Percentiles rank a stretch among this genome's conserved stretches.
These are phyloP conservation scores for Agapornis roseicollis DNA, from an alignment of 2,113 vertebrate species.

Conservation along the genomic window DNA sequence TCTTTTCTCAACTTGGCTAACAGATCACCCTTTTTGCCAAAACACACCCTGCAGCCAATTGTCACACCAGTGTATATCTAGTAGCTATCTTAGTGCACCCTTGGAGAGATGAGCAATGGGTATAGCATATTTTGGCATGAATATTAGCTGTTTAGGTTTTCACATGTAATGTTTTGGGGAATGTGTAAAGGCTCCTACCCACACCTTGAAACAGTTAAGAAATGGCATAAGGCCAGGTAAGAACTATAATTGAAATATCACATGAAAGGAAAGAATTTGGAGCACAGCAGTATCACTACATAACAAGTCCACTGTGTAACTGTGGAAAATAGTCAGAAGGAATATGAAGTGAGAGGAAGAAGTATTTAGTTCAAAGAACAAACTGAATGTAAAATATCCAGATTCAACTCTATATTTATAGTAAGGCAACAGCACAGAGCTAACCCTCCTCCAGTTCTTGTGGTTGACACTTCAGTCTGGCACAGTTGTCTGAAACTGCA, in stretches of 20 bases:
- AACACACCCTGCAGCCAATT: constrained; percentile 29
- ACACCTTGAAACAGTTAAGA: constrained; percentile 27
- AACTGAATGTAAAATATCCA: constrained; percentile 23
- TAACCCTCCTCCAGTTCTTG: constrained; percentile 14
- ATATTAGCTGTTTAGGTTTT: constrained; percentile 18
- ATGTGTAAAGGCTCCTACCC: neutral
- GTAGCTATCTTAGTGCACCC: neutral
- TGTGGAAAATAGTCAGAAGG: constrained; percentile 16
- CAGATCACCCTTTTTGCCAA: constrained; percentile 4
- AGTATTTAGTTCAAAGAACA: constrained; percentile 35
- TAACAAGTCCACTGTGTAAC: neutral
- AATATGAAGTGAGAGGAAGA: constrained; percentile 4
- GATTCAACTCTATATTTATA: constrained; percentile 19
- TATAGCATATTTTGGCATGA: constrained; percentile 10
- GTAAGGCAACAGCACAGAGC: constrained; percentile 1
- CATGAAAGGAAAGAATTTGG: neutral
- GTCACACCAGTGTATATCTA: neutral
- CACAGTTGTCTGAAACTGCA: neutral
- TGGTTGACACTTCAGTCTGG: constrained; percentile 27
- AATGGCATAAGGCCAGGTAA: constrained; percentile 12
- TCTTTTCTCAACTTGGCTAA: constrained; percentile 14
- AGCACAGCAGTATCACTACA: neutral
- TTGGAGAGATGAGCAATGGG: neutral
- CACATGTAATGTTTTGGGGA: neutral
- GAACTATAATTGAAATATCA: neutral